Base-by-base conservation (phyloP, 2,113 vertebrate species). In the Podocnemis expansa region DNA sequence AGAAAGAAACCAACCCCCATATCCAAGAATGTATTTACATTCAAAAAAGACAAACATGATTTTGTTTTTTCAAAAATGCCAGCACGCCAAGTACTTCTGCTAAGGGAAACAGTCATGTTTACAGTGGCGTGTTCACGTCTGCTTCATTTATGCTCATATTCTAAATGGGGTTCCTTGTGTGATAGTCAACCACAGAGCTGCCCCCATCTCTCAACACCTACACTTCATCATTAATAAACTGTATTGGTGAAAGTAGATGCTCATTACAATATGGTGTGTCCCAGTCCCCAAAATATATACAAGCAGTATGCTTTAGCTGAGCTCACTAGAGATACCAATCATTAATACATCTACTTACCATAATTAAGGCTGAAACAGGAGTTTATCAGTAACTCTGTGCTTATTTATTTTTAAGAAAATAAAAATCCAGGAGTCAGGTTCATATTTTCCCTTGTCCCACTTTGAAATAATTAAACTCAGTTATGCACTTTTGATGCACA, bases 31-130 rank as follows among this genome's bases (percentile, higher is more conserved):
- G 96, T 10, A 3, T 80, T 63, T 90, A 94, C 96, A 95, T 94
- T 93, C 87, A 97, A 93, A 88, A 73, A 94, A 97, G 94, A 97
- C 96, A 97, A 97, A 96, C 90, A 93, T 96, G 94, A 97, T 97
- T 97, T 92, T 97, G 95, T 97, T 92, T 96, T 97, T 85, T 89
- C 91, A 94, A 94, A 97, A 95, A 95, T 82, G 78, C 92, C 95
- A 96, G 88, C 87, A 92, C 88, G 86, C 95, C 92, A 97, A 96
- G 85, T 96, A 87, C 93, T 97, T 92, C 93, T 94, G 88, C 88
- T 84, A 95, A 94, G 73, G 92, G 84, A 97, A 96, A 85, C 3
- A 89, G 63, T 85, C 38, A 52, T 86, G 80, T 85, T 76, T 92
- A 80, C 94, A 91, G 83, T 80, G 92, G 41, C 12, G 85, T 89